Percentiles rank a stretch among this genome's conserved stretches.
Evolutionary conservation across 1,140 invertebrate species (phyloP).

Genomic region (Rhopalosiphum padi): DNA sequence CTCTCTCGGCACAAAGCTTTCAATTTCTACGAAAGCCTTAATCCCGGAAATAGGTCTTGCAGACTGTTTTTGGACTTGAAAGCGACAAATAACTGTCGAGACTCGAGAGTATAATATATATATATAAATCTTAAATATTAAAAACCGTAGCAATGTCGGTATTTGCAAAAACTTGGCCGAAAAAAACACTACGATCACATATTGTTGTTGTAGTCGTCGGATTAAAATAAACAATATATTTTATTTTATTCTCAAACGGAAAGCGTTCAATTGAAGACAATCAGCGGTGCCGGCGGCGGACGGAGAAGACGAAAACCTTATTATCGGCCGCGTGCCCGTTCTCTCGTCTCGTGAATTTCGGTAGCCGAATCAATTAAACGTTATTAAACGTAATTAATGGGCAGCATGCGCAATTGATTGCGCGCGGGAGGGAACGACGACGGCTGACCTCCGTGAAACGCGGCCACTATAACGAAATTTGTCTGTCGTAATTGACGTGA

Average conservation of each 20-base stretch:
- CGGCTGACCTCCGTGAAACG: conserved; percentile 36
- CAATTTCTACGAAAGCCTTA: conserved; percentile 42
- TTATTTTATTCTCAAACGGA: conserved; percentile 26
- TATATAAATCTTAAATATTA: neutral
- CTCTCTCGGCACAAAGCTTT: neutral
- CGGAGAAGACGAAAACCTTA: conserved; percentile 42
- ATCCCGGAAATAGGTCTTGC: conserved; percentile 39
- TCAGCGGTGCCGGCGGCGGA: neutral
- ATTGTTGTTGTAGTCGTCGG: neutral
- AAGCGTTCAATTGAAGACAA: conserved; percentile 46
- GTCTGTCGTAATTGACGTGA: conserved; percentile 32
- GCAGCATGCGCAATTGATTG: conserved; percentile 46
- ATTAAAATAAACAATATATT: conserved; percentile 33
- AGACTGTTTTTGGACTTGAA: neutral
- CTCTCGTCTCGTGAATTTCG: conserved; percentile 10
- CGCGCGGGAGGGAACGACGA: neutral
- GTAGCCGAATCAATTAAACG: conserved; percentile 45
- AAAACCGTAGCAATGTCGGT: neutral
- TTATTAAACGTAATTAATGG: conserved; percentile 54
- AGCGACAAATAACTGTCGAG: neutral
- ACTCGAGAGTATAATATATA: neutral
- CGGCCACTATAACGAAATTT: conserved; percentile 34
- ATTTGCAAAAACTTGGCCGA: neutral
- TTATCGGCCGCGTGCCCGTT: neutral
- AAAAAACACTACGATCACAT: neutral